Evolutionary conservation across 2,888 invertebrate species (phyloP), one percentile per base, ranked within the genome.

Genomic region (Panzeria rudis): DNA sequence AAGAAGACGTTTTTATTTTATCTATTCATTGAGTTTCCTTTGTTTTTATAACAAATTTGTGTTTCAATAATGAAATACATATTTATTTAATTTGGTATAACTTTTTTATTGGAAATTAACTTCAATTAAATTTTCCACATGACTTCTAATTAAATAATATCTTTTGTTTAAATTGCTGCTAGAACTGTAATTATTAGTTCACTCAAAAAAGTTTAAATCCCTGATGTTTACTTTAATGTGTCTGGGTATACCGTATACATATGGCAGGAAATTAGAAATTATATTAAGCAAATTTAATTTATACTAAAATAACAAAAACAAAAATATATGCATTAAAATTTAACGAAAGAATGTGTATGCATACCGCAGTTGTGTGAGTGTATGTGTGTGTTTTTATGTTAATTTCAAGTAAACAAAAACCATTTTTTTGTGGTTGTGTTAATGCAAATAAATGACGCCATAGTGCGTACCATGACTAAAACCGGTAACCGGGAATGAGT

Each of bases 271-370:
- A 82, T 82, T 82, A 76, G 76, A 56, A 76, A 76, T 81, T 52
- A 76, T 69, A 32, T 69, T 52, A 17, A 75, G 41, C 32, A 76
- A 82, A 75, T 82, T 82, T 64, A 71, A 82, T 82, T 82, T 47
- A 56, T 52, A 15, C 54, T 41, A 87, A 89, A 87, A 89, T 87
- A 88, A 78, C 6, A 61, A 87, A 89, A 88, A 88, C 47, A 62
- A 69, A 76, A 32, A 17, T 20, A 32, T 62, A 35, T n/a, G 25
- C 15, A 59, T 20, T 35, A 17, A 62, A 41, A 62, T 66, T 66
- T 32, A 47, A 66, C 25, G 47, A 25, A 56, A 29, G 25, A 11
- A 35, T 20, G n/a, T 62, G 11, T 50, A 17, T 41, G 15, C 20
- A 41, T 35, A 2, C 32, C 13, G 23, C n/a, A 47, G 47, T n/a